Conservation (phyloP, 2,888 invertebrate species). For the Arge pagana region DNA sequence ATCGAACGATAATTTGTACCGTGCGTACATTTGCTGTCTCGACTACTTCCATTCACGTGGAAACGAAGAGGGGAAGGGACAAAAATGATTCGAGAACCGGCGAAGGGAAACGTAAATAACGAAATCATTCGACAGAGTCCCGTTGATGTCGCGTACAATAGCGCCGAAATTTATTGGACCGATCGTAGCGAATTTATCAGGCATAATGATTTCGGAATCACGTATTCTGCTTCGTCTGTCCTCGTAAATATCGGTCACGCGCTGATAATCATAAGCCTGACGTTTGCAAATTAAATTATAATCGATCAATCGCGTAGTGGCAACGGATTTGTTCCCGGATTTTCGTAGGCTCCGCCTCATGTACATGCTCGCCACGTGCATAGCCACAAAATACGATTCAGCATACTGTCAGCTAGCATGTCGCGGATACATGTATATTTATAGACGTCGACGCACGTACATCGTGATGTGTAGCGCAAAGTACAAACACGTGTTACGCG, state of each 20-base stretch:
- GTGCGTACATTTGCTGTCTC: too few relatives aligned
- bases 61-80: too few relatives aligned
- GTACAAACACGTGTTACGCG: constrained; percentile 9
- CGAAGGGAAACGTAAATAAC: too few relatives aligned
- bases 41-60: too few relatives aligned
- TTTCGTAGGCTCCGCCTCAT: not conserved
- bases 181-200: too few relatives aligned
- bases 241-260: constrained; percentile 5
- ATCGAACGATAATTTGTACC: too few relatives aligned
- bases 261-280: constrained; percentile 10
- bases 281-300: constrained; percentile 18
- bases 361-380: not conserved
- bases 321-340: constrained; percentile 11
- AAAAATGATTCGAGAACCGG: too few relatives aligned
- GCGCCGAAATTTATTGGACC: too few relatives aligned
- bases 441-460: not conserved
- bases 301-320: constrained; percentile 10
- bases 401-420: not conserved
- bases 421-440: not conserved
- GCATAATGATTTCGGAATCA: constrained; percentile 12
- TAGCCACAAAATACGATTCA: not conserved
- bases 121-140: too few relatives aligned
- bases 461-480: not conserved
- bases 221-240: constrained; percentile 11
- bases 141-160: too few relatives aligned